These are phyloP conservation scores for Philereme vetulata DNA, from an alignment of 2,888 invertebrate genomes.

Conservation along the genomic window DNA sequence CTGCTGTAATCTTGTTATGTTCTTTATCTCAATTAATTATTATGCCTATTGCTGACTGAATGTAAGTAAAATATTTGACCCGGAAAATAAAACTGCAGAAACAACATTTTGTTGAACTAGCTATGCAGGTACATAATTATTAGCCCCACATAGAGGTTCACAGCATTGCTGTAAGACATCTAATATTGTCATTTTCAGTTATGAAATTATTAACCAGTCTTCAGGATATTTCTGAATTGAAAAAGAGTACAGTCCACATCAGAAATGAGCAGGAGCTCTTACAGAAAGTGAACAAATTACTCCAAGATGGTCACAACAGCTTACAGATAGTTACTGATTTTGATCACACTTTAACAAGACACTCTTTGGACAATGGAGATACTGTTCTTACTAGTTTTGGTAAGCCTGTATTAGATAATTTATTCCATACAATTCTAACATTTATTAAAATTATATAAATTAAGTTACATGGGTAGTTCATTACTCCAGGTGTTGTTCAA, in stretches of 20 bases:
- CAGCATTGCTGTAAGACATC: background rate
- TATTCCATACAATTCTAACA: no score
- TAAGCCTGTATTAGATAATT: slow-evolving; percentile 48
- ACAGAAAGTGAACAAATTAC: slow-evolving; percentile 69
- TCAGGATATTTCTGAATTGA: slow-evolving; percentile 63
- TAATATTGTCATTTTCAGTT: slow-evolving; percentile 16
- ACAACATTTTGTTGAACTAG: background rate
- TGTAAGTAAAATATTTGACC: background rate
- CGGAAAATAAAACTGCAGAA: background rate
- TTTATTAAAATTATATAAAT: no score
- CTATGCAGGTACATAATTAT: background rate
- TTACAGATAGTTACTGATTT: slow-evolving; percentile 95
- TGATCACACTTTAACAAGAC: slow-evolving; percentile 94
- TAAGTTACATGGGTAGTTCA: no score
- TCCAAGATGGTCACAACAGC: slow-evolving; percentile 77
- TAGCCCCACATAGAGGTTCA: no score
- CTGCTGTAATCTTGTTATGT: no score
- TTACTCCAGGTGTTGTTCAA: no score
- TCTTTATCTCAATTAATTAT: background rate
- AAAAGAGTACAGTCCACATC: slow-evolving; percentile 60
- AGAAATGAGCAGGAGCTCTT: slow-evolving; percentile 60
- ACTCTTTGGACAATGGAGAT: slow-evolving; percentile 88
- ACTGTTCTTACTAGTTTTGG: slow-evolving; percentile 92
- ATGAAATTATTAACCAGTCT: slow-evolving; percentile 64
- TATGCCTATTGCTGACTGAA: background rate